These are phyloP conservation scores for Picus viridis DNA, from an alignment of 2,797 vertebrate species.

Conservation along the genomic window DNA sequence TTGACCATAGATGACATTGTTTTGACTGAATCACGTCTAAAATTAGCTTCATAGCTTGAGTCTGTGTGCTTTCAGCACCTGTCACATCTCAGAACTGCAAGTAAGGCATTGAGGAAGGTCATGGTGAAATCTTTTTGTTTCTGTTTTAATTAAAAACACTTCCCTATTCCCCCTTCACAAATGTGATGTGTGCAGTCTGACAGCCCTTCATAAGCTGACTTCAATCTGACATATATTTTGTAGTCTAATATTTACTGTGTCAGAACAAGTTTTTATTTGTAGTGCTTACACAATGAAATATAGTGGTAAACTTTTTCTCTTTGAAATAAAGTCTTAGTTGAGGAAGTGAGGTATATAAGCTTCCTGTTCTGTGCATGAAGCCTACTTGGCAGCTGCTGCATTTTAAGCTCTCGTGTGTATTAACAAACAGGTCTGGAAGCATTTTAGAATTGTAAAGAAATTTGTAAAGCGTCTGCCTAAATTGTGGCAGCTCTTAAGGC, in stretches of 20 bases:
- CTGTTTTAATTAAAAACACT: neutral
- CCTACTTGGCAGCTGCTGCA: neutral
- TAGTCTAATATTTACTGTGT: neutral
- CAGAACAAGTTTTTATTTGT: neutral
- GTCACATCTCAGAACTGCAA: neutral
- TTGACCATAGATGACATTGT: neutral
- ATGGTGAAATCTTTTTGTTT: neutral
- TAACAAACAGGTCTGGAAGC: neutral
- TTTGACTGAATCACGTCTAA: neutral
- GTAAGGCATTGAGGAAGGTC: neutral
- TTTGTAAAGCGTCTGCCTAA: neutral
- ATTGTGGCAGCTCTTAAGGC: neutral
- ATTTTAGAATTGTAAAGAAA: neutral
- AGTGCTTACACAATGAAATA: neutral
- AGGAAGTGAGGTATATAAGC: neutral
- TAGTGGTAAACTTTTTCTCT: neutral
- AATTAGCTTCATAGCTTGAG: neutral
- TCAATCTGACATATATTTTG: neutral
- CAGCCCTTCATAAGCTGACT: neutral
- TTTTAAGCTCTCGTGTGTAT: neutral
- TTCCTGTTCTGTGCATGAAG: neutral
- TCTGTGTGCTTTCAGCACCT: neutral
- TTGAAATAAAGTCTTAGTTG: neutral
- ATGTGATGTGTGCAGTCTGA: neutral
- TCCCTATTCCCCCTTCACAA: neutral